Percentiles rank a stretch among this genome's conserved stretches.
Evolutionary conservation across 2,797 vertebrate species (phyloP).

Genomic region (Pelobates cultripes): DNA sequence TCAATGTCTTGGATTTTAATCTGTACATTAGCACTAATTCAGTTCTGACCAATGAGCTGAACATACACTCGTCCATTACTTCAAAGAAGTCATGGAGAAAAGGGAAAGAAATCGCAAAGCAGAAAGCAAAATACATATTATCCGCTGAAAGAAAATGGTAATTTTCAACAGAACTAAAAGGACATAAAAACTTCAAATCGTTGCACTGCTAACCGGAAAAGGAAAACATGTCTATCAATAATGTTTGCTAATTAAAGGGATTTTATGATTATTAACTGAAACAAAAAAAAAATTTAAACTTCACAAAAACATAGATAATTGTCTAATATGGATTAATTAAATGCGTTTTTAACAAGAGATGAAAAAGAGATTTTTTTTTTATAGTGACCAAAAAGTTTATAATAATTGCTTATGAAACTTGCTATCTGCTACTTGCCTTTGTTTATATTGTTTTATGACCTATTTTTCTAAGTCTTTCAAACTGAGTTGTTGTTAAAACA

Average conservation of each 20-base stretch:
- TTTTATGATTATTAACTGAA: conserved; percentile 79
- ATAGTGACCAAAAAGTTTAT: conserved; percentile 20
- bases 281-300: conserved; percentile 78
- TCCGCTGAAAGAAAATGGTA: neutral
- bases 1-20: neutral
- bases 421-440: neutral
- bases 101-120: neutral
- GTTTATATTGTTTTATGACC: conserved; percentile 49
- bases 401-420: conserved; percentile 42
- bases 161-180: neutral
- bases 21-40: neutral
- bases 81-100: too few relatives aligned
- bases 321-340: conserved; percentile 83
- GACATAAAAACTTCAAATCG: too few relatives aligned
- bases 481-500: conserved; percentile 33
- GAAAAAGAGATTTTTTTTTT: conserved; percentile 66
- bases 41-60: neutral
- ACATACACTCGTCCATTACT: neutral
- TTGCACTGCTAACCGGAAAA: neutral
- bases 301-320: conserved; percentile 81
- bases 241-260: conserved; percentile 90
- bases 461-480: conserved; percentile 28
- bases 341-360: conserved; percentile 86
- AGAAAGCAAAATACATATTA: neutral
- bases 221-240: conserved; percentile 77